Percentiles rank a stretch among this genome's conserved stretches.
Evolutionary conservation across 2,888 invertebrate genomes (phyloP).

Genomic region (Tromatobia lineatoria): DNA sequence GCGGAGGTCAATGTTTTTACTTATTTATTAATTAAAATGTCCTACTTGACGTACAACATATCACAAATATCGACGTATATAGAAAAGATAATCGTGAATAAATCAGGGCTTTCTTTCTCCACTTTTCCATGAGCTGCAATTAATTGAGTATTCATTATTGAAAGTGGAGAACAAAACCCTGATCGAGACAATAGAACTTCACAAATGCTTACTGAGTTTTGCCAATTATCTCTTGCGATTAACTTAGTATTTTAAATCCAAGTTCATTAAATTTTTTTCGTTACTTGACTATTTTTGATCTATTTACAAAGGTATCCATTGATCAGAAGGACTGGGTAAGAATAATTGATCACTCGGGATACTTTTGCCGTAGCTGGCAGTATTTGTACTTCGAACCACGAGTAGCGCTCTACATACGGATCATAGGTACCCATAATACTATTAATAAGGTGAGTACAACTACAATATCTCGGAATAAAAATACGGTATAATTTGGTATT

Average conservation of each 20-base stretch:
- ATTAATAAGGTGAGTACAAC: slow-evolving; percentile 91
- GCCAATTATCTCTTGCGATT: too few species aligned
- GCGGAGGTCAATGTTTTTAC: too few species aligned
- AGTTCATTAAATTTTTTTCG: slow-evolving; percentile 80
- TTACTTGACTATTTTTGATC: slow-evolving; percentile 29
- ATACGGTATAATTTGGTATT: background rate
- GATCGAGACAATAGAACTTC: too few species aligned
- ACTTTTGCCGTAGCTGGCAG: slow-evolving; percentile 99
- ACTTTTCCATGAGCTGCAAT: too few species aligned
- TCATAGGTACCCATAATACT: slow-evolving; percentile 97
- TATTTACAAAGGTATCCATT: slow-evolving; percentile 90
- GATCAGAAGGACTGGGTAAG: slow-evolving; percentile 98
- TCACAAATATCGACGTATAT: too few species aligned
- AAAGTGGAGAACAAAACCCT: too few species aligned
- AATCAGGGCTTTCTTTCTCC: too few species aligned
- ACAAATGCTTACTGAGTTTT: too few species aligned
- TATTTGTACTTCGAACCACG: slow-evolving; percentile 95
- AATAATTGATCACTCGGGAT: slow-evolving; percentile 96
- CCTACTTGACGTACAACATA: too few species aligned
- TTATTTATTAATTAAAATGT: too few species aligned
- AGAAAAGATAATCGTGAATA: too few species aligned
- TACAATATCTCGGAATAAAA: background rate
- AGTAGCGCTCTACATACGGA: slow-evolving; percentile 93
- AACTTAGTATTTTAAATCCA: slow-evolving; percentile 54
- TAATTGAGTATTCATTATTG: too few species aligned